Evolutionary conservation across 2,888 invertebrate species (phyloP).

Genomic region (Halocaridina rubra): DNA sequence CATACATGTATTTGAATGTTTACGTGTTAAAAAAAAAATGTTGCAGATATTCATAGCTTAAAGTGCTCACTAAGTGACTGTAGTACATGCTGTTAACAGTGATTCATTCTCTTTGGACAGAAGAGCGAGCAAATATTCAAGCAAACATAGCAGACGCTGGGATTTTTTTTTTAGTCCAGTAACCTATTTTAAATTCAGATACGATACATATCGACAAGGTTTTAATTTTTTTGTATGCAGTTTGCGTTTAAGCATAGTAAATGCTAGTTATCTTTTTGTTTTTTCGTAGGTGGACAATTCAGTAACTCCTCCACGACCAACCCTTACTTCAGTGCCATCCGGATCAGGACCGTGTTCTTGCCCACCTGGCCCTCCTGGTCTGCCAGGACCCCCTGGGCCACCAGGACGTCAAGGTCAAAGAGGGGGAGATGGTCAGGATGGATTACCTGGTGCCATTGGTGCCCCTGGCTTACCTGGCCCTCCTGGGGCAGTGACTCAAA

Average conservation of each 20-base stretch:
- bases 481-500: slow-evolving; percentile 9
- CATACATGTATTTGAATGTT: too few species aligned
- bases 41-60: too few species aligned
- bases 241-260: neutral
- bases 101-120: too few species aligned
- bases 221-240: neutral
- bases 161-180: too few species aligned
- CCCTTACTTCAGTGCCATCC: neutral
- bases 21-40: too few species aligned
- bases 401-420: neutral
- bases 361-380: slow-evolving; percentile 36
- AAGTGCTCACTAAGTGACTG: too few species aligned
- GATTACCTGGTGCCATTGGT: neutral
- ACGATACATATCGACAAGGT: neutral
- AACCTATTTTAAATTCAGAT: neutral
- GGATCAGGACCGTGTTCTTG: slow-evolving; percentile 21
- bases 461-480: too few species aligned
- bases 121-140: too few species aligned
- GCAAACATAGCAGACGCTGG: too few species aligned
- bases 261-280: neutral
- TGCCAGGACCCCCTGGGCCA: slow-evolving; percentile 30
- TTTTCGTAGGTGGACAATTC: slow-evolving; percentile 3
- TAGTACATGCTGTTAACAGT: too few species aligned
- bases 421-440: slow-evolving; percentile 10
- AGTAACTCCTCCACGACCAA: neutral